phyloP scores from a whole-genome alignment of 2,888 invertebrate species.

The Aspidiotus destructor region DNA sequence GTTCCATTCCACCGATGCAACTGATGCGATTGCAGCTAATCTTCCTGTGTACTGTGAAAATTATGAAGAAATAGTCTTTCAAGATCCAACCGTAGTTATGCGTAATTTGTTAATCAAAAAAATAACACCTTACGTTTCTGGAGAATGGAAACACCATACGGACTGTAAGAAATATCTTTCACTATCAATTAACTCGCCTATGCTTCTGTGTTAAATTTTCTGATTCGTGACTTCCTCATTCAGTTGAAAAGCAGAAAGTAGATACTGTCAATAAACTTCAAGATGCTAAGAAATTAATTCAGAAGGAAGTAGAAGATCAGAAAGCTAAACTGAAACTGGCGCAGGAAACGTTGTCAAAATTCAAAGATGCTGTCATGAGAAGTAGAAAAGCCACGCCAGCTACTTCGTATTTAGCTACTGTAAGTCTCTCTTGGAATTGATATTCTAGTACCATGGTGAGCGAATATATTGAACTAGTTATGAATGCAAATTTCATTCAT shows the following conservation, averaged over 20 bases:
- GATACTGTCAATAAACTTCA: constrained; percentile 25
- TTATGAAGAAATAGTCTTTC: constrained; percentile 92
- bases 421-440: not conserved
- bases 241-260: constrained; percentile 27
- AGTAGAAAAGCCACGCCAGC: constrained; percentile 28
- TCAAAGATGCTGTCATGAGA: constrained; percentile 28
- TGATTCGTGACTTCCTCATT: not conserved
- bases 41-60: constrained; percentile 71
- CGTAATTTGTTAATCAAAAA: constrained; percentile 19
- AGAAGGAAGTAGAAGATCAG: constrained; percentile 28
- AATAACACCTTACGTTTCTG: constrained; percentile 21
- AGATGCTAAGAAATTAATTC: constrained; percentile 19
- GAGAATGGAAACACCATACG: constrained; percentile 29
- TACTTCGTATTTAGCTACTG: constrained; percentile 25
- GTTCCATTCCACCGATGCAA: constrained; percentile 62
- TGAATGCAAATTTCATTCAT: not conserved
- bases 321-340: constrained; percentile 28
- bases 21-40: constrained; percentile 37
- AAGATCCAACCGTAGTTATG: constrained; percentile 82
- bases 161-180: constrained; percentile 17
- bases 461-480: not conserved
- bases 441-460: not conserved
- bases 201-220: too few relatives aligned
- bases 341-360: constrained; percentile 26
- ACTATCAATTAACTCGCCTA: not conserved